Conservation (phyloP, 2,113 vertebrate genomes). For the Microtus oregoni region DNA sequence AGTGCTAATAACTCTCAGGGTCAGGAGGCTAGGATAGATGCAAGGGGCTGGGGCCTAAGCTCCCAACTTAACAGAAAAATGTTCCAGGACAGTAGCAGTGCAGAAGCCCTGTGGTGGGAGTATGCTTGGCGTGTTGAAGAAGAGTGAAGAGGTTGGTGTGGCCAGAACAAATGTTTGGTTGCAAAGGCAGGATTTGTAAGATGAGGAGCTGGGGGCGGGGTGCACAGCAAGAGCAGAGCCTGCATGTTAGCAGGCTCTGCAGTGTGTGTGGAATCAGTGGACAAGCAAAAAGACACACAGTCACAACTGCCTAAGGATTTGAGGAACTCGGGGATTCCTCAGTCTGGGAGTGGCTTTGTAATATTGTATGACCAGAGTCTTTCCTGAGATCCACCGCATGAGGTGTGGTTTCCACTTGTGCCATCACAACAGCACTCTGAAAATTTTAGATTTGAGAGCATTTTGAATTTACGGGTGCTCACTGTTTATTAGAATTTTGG, state of each 20-base stretch:
- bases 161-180: not conserved
- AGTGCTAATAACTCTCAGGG: too few relatives aligned
- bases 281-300: not conserved
- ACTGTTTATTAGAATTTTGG: not conserved
- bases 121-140: not conserved
- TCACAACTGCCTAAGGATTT: not conserved
- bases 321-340: not conserved
- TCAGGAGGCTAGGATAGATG: too few relatives aligned
- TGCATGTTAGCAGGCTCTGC: not conserved
- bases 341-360: not conserved
- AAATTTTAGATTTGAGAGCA: not conserved
- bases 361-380: not conserved
- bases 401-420: not conserved
- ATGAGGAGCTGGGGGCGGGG: not conserved
- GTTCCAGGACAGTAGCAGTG: too few relatives aligned
- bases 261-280: too few relatives aligned
- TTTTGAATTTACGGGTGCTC: not conserved
- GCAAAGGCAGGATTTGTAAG: not conserved
- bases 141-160: not conserved
- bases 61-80: not conserved
- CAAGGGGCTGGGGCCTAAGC: too few relatives aligned
- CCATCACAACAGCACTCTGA: not conserved
- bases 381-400: not conserved
- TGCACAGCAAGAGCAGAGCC: not conserved
- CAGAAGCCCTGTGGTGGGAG: not conserved